These are phyloP conservation scores for Scalopus aquaticus DNA, from an alignment of 2,113 vertebrate species.

Conservation along the genomic window DNA sequence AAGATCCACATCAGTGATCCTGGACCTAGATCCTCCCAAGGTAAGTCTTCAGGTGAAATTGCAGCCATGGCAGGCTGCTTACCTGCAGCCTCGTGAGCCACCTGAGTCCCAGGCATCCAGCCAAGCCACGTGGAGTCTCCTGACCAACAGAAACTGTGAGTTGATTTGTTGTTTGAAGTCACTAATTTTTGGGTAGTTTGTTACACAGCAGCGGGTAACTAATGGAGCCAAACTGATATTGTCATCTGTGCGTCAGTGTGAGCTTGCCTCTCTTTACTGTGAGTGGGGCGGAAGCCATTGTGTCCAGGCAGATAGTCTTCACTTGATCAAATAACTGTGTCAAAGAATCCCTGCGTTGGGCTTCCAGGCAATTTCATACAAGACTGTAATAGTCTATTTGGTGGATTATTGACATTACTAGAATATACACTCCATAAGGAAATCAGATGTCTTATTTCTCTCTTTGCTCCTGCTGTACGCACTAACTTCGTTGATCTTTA, in stretches of 20 bases:
- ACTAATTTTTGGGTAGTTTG: not conserved
- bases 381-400: not conserved
- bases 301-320: not conserved
- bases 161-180: not conserved
- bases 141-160: not conserved
- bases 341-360: not conserved
- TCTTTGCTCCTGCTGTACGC: not conserved
- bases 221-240: not conserved
- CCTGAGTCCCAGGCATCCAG: not conserved
- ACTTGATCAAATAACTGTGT: not conserved
- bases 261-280: not conserved
- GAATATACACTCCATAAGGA: not conserved
- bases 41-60: not conserved
- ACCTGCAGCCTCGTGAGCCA: not conserved
- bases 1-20: not conserved
- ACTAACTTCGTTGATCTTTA: not conserved
- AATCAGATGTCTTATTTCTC: not conserved
- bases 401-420: not conserved
- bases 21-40: not conserved
- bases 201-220: not conserved
- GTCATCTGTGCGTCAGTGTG: not conserved
- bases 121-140: not conserved
- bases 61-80: not conserved
- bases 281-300: not conserved
- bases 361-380: not conserved